Base-by-base conservation (phyloP, 2,797 vertebrate genomes). In the Moxostoma hubbsi region DNA sequence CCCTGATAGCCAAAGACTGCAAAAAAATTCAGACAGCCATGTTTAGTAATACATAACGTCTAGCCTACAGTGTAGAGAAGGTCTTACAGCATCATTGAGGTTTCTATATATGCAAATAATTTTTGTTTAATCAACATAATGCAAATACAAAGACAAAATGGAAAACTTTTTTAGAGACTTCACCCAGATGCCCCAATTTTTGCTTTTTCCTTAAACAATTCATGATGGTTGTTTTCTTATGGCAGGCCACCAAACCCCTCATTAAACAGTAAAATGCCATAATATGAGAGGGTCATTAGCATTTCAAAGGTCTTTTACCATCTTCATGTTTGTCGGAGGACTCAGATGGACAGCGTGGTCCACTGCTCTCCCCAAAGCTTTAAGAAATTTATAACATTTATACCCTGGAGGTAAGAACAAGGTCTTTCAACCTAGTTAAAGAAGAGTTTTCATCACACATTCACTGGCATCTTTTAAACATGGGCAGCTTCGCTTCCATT, bases 341-440 rank as follows among this genome's bases (percentile, higher is more conserved):
- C 88, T 85, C 89, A 85, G 84, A 89, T 86, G 82, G 87, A 84
- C 85, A 84, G 82, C 84, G 87, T 83, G 58, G 84, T 90, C 91
- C 91, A 89, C 83, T 86, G 87, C 88, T 87, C 77, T 74, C 83
- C 90, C 89, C 89, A 88, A 76, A 83, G 65, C 46, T 89, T 90
- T 94, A 85, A 93, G 89, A 93, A 92, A 93, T 94, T 93, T 88
- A 94, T 94, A 91, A 91, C 88, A 89, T 90, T 88, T 92, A 92
- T 88, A 89, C 92, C 90, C 73, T 88, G 89, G 93, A 93, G 92
- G 91, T 90, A 18, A 93, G 90, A 93, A 93, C 90, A 94, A 85
- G 85, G 90, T 93, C 92, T 93, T 95, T 95, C 92, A 84, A 90
- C 90, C 92, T 94, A 91, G 93, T 95, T 95, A 95, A 88, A 85